Base-by-base conservation (phyloP, 2,888 invertebrate genomes). In the Oscheius sp. region DNA sequence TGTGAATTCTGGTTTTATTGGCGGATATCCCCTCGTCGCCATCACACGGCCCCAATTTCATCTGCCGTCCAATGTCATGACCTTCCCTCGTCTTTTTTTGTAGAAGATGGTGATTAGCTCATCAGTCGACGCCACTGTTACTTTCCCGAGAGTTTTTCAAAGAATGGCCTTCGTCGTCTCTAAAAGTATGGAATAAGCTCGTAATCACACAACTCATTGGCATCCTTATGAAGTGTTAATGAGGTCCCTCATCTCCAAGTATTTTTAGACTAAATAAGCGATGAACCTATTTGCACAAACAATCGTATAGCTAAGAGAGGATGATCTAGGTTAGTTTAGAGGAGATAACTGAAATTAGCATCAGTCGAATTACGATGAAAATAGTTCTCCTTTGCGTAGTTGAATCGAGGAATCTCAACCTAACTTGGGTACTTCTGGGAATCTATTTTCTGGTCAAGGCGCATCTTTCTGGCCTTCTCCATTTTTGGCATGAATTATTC, bases 21-120 rank as follows among this genome's bases (percentile, higher is more conserved):
- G 49, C n/a, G 49, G 18, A 49, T 49, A 18, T 18, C n/a, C 49
- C 35, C 35, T 35, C 35, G 35, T 35, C 35, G 35, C 35, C 35
- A 25, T 61, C 61, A n/a, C 61, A 61, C 61, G 61, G 61, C 61
- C 61, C 61, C 45, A 61, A 61, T 61, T 61, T 45, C 45, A 61
- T 35, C 61, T 43, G 29, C 25, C 25, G 61, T n/a, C 61, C 25
- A 18, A 18, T 45, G 61, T 25, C 58, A 25, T 58, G 49, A 49
- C 55, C 55, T 55, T 55, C 21, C 53, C 9, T 9, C 59, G 29
- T 59, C 35, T 41, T 13, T 61, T 58, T 58, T 58, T 58, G 23
- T 58, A 29, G 27, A 29, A 25, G 29, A 58, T 18, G 29, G 58
- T n/a, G 13, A 58, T 58, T 58, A 58, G 29, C 35, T 29, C 58